Evolutionary conservation across 2,888 invertebrate species (phyloP), one percentile per base, ranked within the genome.

Genomic region (Petrolisthes manimaculis): DNA sequence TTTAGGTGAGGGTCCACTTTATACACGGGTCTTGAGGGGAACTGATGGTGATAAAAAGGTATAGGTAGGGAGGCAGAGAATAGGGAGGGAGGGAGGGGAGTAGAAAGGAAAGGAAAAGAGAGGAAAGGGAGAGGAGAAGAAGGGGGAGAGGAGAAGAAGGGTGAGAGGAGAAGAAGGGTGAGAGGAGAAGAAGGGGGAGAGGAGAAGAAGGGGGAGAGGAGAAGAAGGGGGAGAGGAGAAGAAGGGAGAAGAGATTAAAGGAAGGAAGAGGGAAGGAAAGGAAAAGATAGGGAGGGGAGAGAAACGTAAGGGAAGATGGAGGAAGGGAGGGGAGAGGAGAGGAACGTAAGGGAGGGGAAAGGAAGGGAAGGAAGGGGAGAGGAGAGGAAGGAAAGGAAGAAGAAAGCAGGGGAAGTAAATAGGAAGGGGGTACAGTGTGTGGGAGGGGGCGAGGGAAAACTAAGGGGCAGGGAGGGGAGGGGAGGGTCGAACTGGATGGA

Each of bases 1-100:
- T 81, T 86, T 79, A 83, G 82, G 55, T 24, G 77, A 82, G 75
- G 53, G 78, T 77, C 37, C 80, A 80, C 56, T 80, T 74, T 80
- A 74, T 74, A 80, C 80, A 54, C n/a, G 6, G 37, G 83, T 24
- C 53, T n/a, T 9, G 83, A 53, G 53, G 83, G n/a, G n/a, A 71
- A n/a, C n/a, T 21, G 61, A n/a, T 75, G n/a, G n/a, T n/a, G n/a
- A n/a, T n/a, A n/a, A n/a, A n/a, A n/a, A n/a, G n/a, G n/a, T n/a
- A n/a, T n/a, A 54, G 54, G 75, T 12, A 24, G 77, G 9, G 61
- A 53, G 24, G 37, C 8, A 80, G 18, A 51, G 55, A 1, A 8
- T 6, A 24, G 77, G 56, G 83, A 18, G 69, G 78, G 78, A 67
- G 53, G 78, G 69, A 75, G 51, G 53, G 14, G 77, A 51, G 37